Conservation (phyloP, 1,140 invertebrate genomes). For the Tribolium castaneum region DNA sequence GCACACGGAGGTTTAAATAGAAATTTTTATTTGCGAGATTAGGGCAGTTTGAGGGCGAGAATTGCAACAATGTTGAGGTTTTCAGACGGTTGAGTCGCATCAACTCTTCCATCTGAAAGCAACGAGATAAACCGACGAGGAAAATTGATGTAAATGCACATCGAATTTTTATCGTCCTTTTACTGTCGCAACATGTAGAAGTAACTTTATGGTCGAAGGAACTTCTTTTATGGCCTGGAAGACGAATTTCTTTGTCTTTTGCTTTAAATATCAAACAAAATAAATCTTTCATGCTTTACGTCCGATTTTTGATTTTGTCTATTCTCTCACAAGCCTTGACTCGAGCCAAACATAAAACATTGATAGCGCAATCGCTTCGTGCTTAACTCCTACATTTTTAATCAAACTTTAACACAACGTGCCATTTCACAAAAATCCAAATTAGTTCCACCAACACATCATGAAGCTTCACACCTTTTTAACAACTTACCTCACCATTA, state of each 20-base stretch:
- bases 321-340: not conserved
- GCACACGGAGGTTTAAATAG: not conserved
- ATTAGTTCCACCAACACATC: not conserved
- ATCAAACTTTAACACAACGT: not conserved
- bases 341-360: not conserved
- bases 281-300: slow-evolving; percentile 54
- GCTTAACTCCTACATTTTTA: not conserved
- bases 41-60: not conserved
- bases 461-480: not conserved
- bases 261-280: slow-evolving; percentile 54
- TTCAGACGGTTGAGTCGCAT: not conserved
- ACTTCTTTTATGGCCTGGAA: slow-evolving; percentile 55
- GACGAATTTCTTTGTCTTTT: slow-evolving; percentile 54
- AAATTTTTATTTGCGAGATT: not conserved
- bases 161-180: slow-evolving; percentile 59
- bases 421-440: not conserved
- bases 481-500: not conserved
- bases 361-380: not conserved
- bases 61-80: slow-evolving; percentile 8
- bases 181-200: slow-evolving; percentile 59
- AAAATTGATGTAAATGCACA: slow-evolving; percentile 58
- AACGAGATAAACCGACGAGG: slow-evolving; percentile 49
- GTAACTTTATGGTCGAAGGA: slow-evolving; percentile 55
- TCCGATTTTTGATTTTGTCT: slow-evolving; percentile 21
- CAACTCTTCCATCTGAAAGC: slow-evolving; percentile 46